Evolutionary conservation across 2,888 invertebrate genomes (phyloP).

Genomic region (Papilio protenor): DNA sequence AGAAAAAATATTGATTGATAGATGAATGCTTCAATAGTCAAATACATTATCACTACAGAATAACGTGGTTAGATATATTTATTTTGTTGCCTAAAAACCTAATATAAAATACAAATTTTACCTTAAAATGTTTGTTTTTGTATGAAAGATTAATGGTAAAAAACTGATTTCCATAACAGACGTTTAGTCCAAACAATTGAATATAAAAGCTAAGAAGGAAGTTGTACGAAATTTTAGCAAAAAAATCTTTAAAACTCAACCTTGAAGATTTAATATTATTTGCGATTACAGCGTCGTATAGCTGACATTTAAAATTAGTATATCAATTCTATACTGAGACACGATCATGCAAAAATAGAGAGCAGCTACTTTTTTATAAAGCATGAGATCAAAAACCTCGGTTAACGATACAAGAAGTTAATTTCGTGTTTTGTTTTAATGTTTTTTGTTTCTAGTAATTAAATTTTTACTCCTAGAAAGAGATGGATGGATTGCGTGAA

Average conservation of each 20-base stretch:
- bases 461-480: not conserved
- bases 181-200: not conserved
- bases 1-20: not conserved
- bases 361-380: not conserved
- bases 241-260: constrained; percentile 10
- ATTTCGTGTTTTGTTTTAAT: not conserved
- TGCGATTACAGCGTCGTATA: not conserved
- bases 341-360: not conserved
- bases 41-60: not conserved
- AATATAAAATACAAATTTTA: not conserved
- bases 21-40: not conserved
- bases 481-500: too few species aligned
- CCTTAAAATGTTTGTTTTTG: not conserved
- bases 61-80: not conserved
- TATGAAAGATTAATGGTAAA: not conserved
- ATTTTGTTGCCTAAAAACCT: not conserved
- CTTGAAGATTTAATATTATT: constrained; percentile 11
- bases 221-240: constrained; percentile 9
- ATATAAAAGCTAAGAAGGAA: constrained; percentile 21
- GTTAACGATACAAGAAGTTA: not conserved
- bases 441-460: not conserved
- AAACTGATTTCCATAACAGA: not conserved
- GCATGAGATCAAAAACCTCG: not conserved
- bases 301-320: not conserved
- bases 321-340: not conserved